Base-by-base conservation (phyloP, 1,140 invertebrate genomes). In the Aphis craccivora region DNA sequence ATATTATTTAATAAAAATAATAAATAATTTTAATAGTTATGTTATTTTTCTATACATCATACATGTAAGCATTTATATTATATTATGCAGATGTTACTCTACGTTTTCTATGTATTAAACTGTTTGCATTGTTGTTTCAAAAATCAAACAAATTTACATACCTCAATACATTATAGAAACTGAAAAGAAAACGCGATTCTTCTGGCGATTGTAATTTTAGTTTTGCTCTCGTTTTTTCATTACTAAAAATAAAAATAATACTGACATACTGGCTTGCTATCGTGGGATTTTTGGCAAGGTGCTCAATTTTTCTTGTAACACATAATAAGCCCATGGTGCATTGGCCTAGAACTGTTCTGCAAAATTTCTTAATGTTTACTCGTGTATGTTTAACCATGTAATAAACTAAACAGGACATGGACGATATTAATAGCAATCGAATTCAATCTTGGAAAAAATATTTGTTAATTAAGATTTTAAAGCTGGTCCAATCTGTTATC, bases 201-300 rank as follows among this genome's bases (percentile, higher is more conserved):
- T 25, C 1, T 45, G 37, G 43, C n/a, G 55, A n/a, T 43, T 55
- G 55, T 67, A 67, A n/a, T 90, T 90, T 90, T 43, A 90, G 40
- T 43, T 67, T 89, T 67, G 89, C 60, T 90, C 89, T 90, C 53
- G 20, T 60, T 90, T 90, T 90, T 60, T 40, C 35, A 40, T 60
- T 90, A 20, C 89, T 90, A 90, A 60, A 67, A 90, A 90, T 90
- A 90, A 89, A 89, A 89, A 90, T 43, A 60, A 60, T n/a, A 67
- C 89, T 67, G 37, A 90, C 53, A 90, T 67, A 90, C 53, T 90
- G 89, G 89, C 89, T 60, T 23, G 53, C 18, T 60, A 40, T 67
- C 89, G 89, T 90, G 53, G 25, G 89, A 45, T 90, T 90, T 90
- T 90, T 90, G 89, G 89, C 89, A 90, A 90, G 23, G 7, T 11